Conservation (phyloP, 2,113 vertebrate genomes). For the Hypomesus transpacificus region DNA sequence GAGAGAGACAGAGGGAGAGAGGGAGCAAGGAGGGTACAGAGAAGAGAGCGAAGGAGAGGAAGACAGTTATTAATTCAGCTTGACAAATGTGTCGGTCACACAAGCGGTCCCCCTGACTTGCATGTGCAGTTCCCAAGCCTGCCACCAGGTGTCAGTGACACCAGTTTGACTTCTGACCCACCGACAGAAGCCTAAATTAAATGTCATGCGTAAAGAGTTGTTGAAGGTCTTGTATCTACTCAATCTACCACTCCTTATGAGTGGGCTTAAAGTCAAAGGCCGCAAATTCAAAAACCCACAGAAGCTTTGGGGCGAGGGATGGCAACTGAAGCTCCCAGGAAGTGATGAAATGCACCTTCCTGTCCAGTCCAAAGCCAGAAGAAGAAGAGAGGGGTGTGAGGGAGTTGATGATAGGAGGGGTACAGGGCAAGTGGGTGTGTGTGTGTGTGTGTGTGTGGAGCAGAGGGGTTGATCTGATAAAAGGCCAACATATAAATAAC, state of each 20-base stretch:
- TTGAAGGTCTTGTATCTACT: conserved; percentile 10
- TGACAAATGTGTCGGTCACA: neutral
- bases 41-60: too few relatives aligned
- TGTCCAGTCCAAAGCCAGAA: neutral
- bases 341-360: conserved; percentile 10
- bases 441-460: neutral
- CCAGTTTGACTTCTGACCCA: neutral
- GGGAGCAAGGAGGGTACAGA: neutral
- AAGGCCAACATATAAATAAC: neutral
- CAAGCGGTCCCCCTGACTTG: neutral
- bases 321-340: conserved; percentile 2
- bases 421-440: neutral
- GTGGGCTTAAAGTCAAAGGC: neutral
- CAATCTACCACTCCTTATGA: neutral
- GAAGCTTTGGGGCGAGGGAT: neutral
- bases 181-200: conserved; percentile 18
- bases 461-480: neutral
- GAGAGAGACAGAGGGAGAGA: conserved; percentile 4
- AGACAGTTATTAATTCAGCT: neutral
- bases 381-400: neutral
- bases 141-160: conserved; percentile 58
- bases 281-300: neutral
- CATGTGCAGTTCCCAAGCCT: neutral
- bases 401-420: neutral
- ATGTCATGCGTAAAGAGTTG: conserved; percentile 30